Evolutionary conservation across 2,888 invertebrate genomes (phyloP), one percentile per base, ranked within the genome.

Genomic region (Drosophila anomelani): DNA sequence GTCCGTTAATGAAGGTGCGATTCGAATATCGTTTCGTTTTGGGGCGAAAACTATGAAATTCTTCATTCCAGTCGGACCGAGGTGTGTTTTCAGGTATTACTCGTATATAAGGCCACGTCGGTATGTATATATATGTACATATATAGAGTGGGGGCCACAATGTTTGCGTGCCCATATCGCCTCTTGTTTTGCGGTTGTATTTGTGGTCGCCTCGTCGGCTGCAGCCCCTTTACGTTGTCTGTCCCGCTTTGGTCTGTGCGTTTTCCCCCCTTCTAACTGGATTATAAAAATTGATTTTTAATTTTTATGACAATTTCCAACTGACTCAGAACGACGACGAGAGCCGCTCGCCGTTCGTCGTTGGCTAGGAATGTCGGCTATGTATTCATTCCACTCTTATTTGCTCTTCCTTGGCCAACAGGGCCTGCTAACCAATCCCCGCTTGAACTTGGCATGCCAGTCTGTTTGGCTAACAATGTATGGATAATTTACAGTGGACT

Each of bases 271-370:
- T 76, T 78, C 88, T 91, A 91, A 91, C 84, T 90, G 91, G 91
- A 91, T 91, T 91, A 91, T 80, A 90, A 91, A 90, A 90, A 91
- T 91, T 91, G 91, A 91, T 91, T 91, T 91, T 89, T 88, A 89
- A 88, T 86, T 90, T 87, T 90, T 88, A 89, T 90, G 89, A 90
- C 87, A 87, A 87, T 80, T 87, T 87, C 80, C 86, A 88, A 83
- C 79, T 79, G 88, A 85, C 80, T 85, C 89, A 77, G 46, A 59
- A 77, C 55, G 62, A 55, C 55, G 62, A 51, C 54, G 59, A 55
- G 57, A 34, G 34, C 10, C 51, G 34, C 15, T 32, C 58, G 61
- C 38, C 59, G 17, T 38, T 71, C 46, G 43, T 15, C 54, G 29
- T 63, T 38, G 43, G 49, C 44, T 47, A 66, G 49, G 67, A 64